Conservation (phyloP, 2,888 invertebrate genomes). For the Autographa pulchrina region DNA sequence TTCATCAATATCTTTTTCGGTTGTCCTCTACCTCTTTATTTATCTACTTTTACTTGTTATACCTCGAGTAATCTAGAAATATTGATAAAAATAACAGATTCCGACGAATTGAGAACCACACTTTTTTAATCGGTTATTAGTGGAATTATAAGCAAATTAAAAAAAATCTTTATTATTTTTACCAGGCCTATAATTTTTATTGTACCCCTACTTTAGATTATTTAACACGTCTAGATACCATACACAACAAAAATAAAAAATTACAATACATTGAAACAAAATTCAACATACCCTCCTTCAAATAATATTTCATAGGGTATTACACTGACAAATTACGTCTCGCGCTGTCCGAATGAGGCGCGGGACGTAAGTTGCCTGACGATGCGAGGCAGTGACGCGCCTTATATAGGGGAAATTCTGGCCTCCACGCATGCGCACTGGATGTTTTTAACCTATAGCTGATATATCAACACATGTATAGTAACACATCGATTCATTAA, state of each 20-base stretch:
- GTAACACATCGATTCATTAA: not conserved
- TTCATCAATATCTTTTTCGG: too few species aligned
- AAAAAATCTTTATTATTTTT: too few species aligned
- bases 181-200: not conserved
- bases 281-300: not conserved
- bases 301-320: not conserved
- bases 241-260: not conserved
- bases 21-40: too few species aligned
- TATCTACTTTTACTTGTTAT: too few species aligned
- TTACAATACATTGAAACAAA: not conserved
- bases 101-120: too few species aligned
- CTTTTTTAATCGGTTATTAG: too few species aligned
- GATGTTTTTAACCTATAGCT: not conserved
- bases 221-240: too few species aligned
- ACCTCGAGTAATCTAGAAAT: too few species aligned
- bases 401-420: conserved; percentile 1
- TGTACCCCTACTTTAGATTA: not conserved
- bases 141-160: too few species aligned
- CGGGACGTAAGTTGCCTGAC: conserved; percentile 1
- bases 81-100: too few species aligned
- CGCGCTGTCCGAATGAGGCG: not conserved
- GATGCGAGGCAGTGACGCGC: not conserved
- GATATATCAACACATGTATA: not conserved
- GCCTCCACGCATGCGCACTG: not conserved
- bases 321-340: not conserved